Percentiles rank a stretch among this genome's conserved stretches.
Conservation (phyloP, 2,888 invertebrate species). For the Meliscaeva auricollis region DNA sequence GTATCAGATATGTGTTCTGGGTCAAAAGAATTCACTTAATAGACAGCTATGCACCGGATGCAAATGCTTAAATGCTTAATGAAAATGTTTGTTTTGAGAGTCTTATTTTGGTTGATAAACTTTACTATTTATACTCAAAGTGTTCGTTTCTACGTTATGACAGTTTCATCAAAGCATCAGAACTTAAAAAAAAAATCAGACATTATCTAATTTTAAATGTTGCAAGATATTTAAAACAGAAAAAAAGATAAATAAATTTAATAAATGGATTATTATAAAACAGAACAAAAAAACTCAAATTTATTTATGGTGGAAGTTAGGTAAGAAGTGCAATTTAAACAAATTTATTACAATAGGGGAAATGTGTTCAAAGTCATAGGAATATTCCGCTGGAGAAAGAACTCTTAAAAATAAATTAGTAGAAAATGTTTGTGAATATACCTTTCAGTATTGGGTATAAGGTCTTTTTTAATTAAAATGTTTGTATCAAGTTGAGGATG, state of each 20-base stretch:
- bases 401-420: no score
- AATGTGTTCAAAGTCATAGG: no score
- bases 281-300: background rate
- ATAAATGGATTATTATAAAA: background rate
- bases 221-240: background rate
- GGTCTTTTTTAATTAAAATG: no score
- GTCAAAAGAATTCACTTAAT: slow-evolving; percentile 22
- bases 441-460: no score
- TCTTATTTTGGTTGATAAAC: slow-evolving; percentile 59
- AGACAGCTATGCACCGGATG: slow-evolving; percentile 9
- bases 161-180: background rate
- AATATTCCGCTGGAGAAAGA: no score
- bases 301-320: background rate
- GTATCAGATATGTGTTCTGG: background rate
- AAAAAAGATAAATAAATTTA: background rate
- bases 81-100: slow-evolving; percentile 46
- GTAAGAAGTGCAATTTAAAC: background rate
- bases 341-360: no score
- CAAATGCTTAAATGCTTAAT: slow-evolving; percentile 60
- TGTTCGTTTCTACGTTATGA: background rate
- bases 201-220: slow-evolving; percentile 28
- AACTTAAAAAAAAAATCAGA: background rate
- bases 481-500: no score
- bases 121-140: slow-evolving; percentile 37
- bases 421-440: no score